Base-by-base conservation (phyloP, 1,140 invertebrate species). In the Formica selysi region DNA sequence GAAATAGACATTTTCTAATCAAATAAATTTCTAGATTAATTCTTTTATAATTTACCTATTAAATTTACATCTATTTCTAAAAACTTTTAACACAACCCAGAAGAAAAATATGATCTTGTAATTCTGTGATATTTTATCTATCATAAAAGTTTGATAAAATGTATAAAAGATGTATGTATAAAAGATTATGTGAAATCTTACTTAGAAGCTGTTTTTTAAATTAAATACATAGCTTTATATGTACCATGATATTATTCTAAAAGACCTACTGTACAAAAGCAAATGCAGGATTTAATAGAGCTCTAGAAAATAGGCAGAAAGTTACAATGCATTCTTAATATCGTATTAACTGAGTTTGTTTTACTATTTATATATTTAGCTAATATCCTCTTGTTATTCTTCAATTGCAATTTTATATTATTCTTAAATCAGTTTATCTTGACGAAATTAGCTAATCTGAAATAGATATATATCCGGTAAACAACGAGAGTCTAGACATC, bases 381-480 rank as follows among this genome's bases (percentile, higher is more conserved):
- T 81, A 16, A 16, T 81, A 16, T 16, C 44, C 3, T 13, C 0
- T 4, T 16, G 32, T 67, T 19, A 8, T 36, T 5, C n/a, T 3
- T 54, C 61, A 19, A 8, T 48, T 54, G 48, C 13, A 48, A 26
- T 57, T 80, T 22, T 68, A 36, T 51, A 29, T 61, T 62, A 62
- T 8, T 13, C 59, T 71, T 32, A 86, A 83, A 86, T 81, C 57
- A 38, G 22, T n/a, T 29, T 11, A 22, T 54, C 13, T 10, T n/a
- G 81, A 88, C 85, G 70, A 93, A 93, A 93, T 92, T 90, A 91
- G 93, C 92, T 93, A 94, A 92, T 93, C 88, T 91, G 92, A 91
- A 93, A 94, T 92, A 87, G 89, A 93, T 93, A 91, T 88, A 86
- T 89, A 91, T 83, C 85, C 85, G 86, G 88, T 87, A 88, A 92